A percentile compares a stretch with the other conserved stretches of the same genome.
Evolutionary conservation across 2,888 invertebrate species (phyloP).

Genomic region (Dorcus parallelipipedus): DNA sequence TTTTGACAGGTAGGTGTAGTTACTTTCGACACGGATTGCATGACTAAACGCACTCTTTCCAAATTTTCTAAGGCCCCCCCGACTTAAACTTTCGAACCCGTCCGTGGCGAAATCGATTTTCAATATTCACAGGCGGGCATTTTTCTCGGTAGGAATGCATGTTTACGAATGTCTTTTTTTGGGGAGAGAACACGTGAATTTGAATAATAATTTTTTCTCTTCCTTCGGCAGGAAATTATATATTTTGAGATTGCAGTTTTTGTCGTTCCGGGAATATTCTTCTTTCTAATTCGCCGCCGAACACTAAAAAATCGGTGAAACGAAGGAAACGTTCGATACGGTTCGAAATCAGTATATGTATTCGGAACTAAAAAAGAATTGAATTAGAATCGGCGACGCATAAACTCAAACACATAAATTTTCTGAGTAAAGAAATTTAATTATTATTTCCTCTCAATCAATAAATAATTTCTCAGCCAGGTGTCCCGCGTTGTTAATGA

Average conservation of each 20-base stretch:
- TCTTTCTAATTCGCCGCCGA: no score
- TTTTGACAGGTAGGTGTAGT: constrained; percentile 39
- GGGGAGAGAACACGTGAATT: background rate
- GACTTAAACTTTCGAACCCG: constrained; percentile 4
- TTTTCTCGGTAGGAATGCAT: constrained; percentile 7
- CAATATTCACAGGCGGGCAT: constrained; percentile 2
- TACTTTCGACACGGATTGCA: constrained; percentile 29
- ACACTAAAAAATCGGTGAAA: no score
- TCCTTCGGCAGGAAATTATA: no score
- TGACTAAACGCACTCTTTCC: constrained; percentile 11
- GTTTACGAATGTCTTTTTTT: constrained; percentile 3
- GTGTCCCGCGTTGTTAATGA: background rate
- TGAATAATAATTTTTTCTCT: no score
- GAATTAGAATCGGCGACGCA: no score
- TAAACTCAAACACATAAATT: no score
- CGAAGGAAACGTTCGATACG: no score
- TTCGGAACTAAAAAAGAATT: no score
- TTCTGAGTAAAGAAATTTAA: no score
- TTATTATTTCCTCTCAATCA: background rate
- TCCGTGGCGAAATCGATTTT: constrained; percentile 12
- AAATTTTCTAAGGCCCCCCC: background rate
- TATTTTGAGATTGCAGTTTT: no score
- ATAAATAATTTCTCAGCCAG: background rate
- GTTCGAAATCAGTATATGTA: no score
- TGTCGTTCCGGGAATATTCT: no score